Conservation (phyloP, 2,888 invertebrate species). For the Drosophila mayaguana region DNA sequence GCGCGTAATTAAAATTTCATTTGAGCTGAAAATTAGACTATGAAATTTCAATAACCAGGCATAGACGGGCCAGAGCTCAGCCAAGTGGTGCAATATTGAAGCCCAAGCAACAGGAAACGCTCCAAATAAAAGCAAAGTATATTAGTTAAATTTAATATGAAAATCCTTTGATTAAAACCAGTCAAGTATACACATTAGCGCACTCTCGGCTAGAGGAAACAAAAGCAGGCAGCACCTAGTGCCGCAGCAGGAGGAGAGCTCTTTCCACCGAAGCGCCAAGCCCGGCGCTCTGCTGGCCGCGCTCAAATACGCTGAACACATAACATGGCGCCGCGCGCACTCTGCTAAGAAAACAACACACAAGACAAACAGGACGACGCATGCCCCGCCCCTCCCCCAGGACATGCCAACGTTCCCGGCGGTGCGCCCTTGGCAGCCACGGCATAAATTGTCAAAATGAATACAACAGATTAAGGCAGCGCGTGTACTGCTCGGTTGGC, state of each 20-base stretch:
- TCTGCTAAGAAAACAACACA: constrained; percentile 50
- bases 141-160: constrained; percentile 67
- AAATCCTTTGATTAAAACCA: constrained; percentile 74
- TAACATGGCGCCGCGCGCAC: constrained; percentile 42
- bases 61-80: not conserved
- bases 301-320: constrained; percentile 65
- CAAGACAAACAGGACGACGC: constrained; percentile 64
- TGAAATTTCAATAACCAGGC: constrained; percentile 62
- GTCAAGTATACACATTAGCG: constrained; percentile 50
- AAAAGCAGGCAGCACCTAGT: too few species aligned
- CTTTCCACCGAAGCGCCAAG: constrained; percentile 10
- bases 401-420: constrained; percentile 32
- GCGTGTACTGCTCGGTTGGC: constrained; percentile 8
- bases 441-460: constrained; percentile 73
- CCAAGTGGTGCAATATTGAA: not conserved
- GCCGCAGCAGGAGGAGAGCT: not conserved
- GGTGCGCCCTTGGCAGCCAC: constrained; percentile 29
- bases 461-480: constrained; percentile 66
- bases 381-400: constrained; percentile 28
- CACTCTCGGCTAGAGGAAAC: not conserved
- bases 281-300: constrained; percentile 12
- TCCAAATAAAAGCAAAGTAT: constrained; percentile 55
- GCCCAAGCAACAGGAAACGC: constrained; percentile 43
- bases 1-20: constrained; percentile 75
- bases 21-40: constrained; percentile 68